Evolutionary conservation across 2,888 invertebrate species (phyloP), one percentile per base, ranked within the genome.

Genomic region (Penaeus monodon): DNA sequence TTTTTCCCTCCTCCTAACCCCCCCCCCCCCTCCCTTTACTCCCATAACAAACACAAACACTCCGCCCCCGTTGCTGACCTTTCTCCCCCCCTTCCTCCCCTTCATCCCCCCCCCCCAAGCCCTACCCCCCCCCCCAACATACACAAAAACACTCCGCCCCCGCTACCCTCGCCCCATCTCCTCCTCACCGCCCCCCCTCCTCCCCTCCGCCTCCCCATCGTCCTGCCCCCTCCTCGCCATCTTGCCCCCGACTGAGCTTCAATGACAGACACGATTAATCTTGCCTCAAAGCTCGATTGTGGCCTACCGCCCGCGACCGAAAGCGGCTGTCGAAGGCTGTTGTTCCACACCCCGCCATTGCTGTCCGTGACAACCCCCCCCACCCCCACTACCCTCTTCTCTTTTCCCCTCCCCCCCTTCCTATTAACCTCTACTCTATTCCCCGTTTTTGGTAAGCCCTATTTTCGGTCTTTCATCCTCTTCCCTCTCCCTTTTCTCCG

Each of bases 201-300:
- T 33, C 20, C 33, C 14, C 3, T 3, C 33, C 12, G 1, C 33
- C 33, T 8, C 73, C 33, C 24, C 8, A 57, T 66, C 29, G 20
- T 44, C 24, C 10, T n/a, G 33, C 65, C 65, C 64, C 10, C 84
- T 38, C 65, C 63, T 27, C 33, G 49, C 44, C 44, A 44, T 63
- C 73, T 29, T 20, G n/a, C 81, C 73, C 81, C 81, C 81, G 63
- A 81, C 86, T 27, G 86, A 49, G 86, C 77, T 63, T 77, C 77
- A 86, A 74, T 86, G 81, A 86, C 86, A 29, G 77, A 81, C 68
- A 57, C 81, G 65, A 86, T 86, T 81, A 44, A 86, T 86, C 86
- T 86, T 77, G 38, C n/a, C 66, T n/a, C 64, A 38, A 64, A 57
- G 49, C 64, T 27, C 84, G 68, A 84, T 84, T 84, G 84, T 84